A percentile compares a stretch with the other conserved stretches of the same genome.
Conservation (phyloP, 2,888 invertebrate genomes). For the Platycheirus albimanus region DNA sequence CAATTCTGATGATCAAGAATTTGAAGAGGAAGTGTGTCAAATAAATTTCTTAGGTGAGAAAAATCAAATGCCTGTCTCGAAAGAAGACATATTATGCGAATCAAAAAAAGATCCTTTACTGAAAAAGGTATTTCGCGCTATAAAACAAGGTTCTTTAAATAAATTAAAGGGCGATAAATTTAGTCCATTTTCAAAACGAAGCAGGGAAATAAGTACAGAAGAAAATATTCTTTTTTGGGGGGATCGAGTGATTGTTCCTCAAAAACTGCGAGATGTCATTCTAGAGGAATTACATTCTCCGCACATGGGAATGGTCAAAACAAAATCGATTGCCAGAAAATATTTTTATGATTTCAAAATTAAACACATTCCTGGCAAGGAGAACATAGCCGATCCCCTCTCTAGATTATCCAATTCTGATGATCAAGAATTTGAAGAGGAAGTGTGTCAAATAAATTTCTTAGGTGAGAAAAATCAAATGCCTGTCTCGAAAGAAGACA, state of each 20-base stretch:
- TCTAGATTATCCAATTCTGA: slow-evolving; percentile 28
- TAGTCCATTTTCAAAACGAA: slow-evolving; percentile 5
- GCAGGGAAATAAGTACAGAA: not conserved
- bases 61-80: slow-evolving; percentile 4
- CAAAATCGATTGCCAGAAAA: slow-evolving; percentile 40
- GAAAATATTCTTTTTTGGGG: slow-evolving; percentile 17
- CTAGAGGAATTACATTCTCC: slow-evolving; percentile 36
- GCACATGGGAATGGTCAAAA: slow-evolving; percentile 44
- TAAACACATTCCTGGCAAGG: slow-evolving; percentile 33
- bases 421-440: slow-evolving; percentile 24
- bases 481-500: slow-evolving; percentile 7
- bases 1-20: slow-evolving; percentile 26
- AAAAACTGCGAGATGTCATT: slow-evolving; percentile 1
- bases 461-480: slow-evolving; percentile 26
- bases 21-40: slow-evolving; percentile 5
- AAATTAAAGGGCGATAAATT: not conserved
- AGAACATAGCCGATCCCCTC: slow-evolving; percentile 24
- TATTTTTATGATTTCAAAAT: slow-evolving; percentile 34
- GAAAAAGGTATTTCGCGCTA: not conserved
- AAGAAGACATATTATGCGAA: slow-evolving; percentile 5
- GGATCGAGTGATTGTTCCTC: not conserved
- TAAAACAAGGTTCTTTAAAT: slow-evolving; percentile 11
- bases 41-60: slow-evolving; percentile 39
- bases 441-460: slow-evolving; percentile 18
- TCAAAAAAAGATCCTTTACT: slow-evolving; percentile 19